Base-by-base conservation (phyloP, 1,140 invertebrate genomes). In the Mercenaria mercenaria region DNA sequence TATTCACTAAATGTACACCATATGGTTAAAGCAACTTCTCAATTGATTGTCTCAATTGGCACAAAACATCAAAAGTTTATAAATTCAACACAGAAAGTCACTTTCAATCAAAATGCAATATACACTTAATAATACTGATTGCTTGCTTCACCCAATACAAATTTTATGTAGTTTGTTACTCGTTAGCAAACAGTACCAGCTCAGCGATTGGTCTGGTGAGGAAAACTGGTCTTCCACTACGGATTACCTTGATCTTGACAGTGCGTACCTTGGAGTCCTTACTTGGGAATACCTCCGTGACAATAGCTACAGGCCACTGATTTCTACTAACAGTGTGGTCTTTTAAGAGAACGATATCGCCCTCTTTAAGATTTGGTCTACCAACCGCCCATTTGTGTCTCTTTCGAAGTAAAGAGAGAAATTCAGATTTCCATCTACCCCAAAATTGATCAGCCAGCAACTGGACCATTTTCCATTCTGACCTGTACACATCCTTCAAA, bases 381-480 rank as follows among this genome's bases (percentile, higher is more conserved):
- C 2, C 20, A 1, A 11, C 52, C 11, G 64, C 39, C 87, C 76
- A 89, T 56, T 81, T 82, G 20, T 47, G 8, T 79, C 87, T 81
- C 47, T 81, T 43, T 69, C 82, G 87, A 3, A 89, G 29, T 32
- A 41, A 26, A 37, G 20, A 4, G 8, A 76, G 39, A 41, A 37
- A 89, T 52, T 72, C 77, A 29, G 11, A 23, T 50, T 59, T 41
- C 87, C 77, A 81, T 13, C 64, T 69, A 59, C 56, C 67, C 88
- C 88, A 84, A 59, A 90, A 90, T 10, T n/a, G 20, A 29, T 90
- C 56, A 20, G 88, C 43, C 0, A 90, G 52, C 6, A 76, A 32
- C 32, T 77, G 88, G 37, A 76, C 88, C 0, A 64, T 34, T 90
- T 90, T 90, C 88, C 88, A 90, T 59, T 85, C 56, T 29, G 61